Percentiles rank a stretch among this genome's conserved stretches.
These are phyloP conservation scores for Oreochromis grahami DNA, from an alignment of 2,797 vertebrate genomes.

Conservation along the genomic window DNA sequence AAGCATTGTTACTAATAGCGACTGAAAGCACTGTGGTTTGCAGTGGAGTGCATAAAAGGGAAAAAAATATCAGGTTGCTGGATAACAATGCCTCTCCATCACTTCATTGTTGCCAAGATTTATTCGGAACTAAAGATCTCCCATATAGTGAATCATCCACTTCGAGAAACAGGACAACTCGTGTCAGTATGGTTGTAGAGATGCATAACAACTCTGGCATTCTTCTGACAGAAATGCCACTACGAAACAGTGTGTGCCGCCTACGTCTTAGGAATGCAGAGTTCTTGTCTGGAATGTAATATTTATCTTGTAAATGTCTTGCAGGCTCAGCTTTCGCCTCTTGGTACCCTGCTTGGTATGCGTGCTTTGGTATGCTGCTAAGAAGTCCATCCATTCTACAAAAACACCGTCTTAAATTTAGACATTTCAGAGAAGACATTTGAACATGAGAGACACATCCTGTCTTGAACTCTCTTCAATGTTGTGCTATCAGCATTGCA, in stretches of 20 bases:
- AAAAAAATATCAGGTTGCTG: background rate
- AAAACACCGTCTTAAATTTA: conserved; percentile 50
- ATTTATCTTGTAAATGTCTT: conserved; percentile 72
- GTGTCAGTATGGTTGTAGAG: conserved; percentile 52
- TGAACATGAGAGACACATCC: conserved; percentile 41
- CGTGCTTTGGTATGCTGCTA: conserved; percentile 47
- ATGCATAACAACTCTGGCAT: conserved; percentile 45
- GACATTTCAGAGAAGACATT: conserved; percentile 46
- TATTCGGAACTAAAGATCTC: conserved; percentile 42
- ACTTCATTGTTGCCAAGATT: conserved; percentile 24
- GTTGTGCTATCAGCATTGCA: conserved; percentile 32
- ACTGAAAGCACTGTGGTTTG: background rate
- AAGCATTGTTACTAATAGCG: background rate
- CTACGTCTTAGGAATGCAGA: conserved; percentile 56
- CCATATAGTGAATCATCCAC: conserved; percentile 3
- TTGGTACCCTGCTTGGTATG: conserved; percentile 43
- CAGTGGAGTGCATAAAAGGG: background rate
- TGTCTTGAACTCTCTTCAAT: background rate
- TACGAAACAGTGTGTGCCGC: conserved; percentile 53
- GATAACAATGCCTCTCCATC: conserved; percentile 30
- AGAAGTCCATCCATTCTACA: conserved; percentile 48
- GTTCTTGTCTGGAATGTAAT: conserved; percentile 69
- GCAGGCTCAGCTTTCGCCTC: conserved; percentile 48
- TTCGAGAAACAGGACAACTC: conserved; percentile 36
- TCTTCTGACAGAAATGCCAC: conserved; percentile 68